phyloP scores from a whole-genome alignment of 1,140 invertebrate species.

The Araneus ventricosus region DNA sequence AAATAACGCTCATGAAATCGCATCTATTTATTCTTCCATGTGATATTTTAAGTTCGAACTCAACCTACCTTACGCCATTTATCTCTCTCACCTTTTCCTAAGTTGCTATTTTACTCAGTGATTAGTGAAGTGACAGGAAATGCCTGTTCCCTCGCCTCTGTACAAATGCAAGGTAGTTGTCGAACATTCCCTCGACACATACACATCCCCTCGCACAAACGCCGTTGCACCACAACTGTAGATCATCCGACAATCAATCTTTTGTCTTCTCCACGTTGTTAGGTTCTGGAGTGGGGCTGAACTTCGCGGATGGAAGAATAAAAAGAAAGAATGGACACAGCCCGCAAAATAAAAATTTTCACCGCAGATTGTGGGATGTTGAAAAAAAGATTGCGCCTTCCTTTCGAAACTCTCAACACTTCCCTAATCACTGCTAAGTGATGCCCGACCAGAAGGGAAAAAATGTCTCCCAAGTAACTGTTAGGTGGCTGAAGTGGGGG shows the following conservation, averaged over 20 bases:
- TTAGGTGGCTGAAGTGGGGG: not conserved
- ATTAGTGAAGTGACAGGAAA: not conserved
- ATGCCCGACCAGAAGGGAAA: constrained; percentile 3
- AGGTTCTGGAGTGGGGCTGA: not conserved
- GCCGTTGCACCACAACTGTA: not conserved
- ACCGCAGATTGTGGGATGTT: constrained; percentile 6
- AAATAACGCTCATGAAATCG: no score
- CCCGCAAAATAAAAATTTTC: constrained; percentile 13
- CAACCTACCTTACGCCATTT: no score
- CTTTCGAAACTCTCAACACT: constrained; percentile 47
- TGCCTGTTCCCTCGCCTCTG: not conserved
- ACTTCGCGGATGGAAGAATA: not conserved
- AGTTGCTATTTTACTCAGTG: not conserved
- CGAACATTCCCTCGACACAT: not conserved
- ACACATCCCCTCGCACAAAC: not conserved
- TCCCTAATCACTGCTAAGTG: constrained; percentile 65
- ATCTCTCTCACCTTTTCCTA: not conserved
- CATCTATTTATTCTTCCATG: no score
- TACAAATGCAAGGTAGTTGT: not conserved
- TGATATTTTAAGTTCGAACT: no score
- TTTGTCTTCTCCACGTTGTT: constrained; percentile 43
- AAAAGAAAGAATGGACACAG: not conserved
- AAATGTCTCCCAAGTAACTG: not conserved
- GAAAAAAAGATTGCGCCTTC: not conserved
- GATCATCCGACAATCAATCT: constrained; percentile 47